These are phyloP conservation scores for Eumerus sabulonum DNA, from an alignment of 2,888 invertebrate species.

Conservation along the genomic window DNA sequence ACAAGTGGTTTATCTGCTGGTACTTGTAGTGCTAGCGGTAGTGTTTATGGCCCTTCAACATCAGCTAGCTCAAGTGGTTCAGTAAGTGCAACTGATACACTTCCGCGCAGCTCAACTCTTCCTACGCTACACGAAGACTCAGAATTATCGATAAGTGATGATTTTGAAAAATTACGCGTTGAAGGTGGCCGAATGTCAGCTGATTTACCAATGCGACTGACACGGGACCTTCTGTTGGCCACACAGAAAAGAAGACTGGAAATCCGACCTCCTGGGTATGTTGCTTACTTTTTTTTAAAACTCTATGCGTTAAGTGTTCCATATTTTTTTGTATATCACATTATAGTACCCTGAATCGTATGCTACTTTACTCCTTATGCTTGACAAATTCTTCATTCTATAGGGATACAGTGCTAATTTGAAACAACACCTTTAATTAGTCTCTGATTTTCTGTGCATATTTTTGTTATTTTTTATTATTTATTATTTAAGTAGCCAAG, in stretches of 20 bases:
- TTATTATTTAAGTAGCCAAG: too few species aligned
- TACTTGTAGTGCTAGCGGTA: slow-evolving; percentile 77
- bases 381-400: slow-evolving; percentile 11
- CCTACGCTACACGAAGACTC: slow-evolving; percentile 93
- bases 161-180: slow-evolving; percentile 76
- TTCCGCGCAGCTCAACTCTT: slow-evolving; percentile 82
- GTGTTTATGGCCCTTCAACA: slow-evolving; percentile 78
- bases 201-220: slow-evolving; percentile 82
- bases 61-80: slow-evolving; percentile 79
- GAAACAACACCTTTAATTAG: neutral
- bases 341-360: slow-evolving; percentile 6
- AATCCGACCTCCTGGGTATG: slow-evolving; percentile 83
- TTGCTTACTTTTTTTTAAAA: slow-evolving; percentile 47
- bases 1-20: slow-evolving; percentile 73
- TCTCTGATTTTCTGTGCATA: slow-evolving; percentile 11
- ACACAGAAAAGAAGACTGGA: slow-evolving; percentile 88
- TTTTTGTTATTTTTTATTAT: slow-evolving; percentile 11
- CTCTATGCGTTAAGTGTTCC: neutral
- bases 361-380: slow-evolving; percentile 42
- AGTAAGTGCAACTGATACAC: slow-evolving; percentile 78
- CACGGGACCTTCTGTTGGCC: slow-evolving; percentile 88
- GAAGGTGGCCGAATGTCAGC: slow-evolving; percentile 75
- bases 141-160: slow-evolving; percentile 82
- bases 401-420: slow-evolving; percentile 23
- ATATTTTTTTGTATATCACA: too few species aligned